Conservation (phyloP, 1,140 invertebrate species). For the Lepidurus couesii region DNA sequence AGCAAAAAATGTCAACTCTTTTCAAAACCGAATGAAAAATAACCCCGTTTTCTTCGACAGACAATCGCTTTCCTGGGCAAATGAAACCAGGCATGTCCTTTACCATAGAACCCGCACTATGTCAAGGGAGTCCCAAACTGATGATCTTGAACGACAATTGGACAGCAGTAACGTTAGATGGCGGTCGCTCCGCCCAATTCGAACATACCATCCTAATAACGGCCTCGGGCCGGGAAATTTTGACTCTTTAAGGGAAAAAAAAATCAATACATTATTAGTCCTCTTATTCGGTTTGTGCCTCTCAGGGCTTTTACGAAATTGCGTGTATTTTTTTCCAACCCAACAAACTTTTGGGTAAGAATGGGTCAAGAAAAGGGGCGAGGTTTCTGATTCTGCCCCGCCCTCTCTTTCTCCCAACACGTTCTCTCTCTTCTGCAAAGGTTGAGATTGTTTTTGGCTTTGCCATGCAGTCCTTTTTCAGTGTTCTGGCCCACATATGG, state of each 20-base stretch:
- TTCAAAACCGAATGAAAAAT: constrained; percentile 23
- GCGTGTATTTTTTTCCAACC: not conserved
- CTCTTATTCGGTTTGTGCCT: not conserved
- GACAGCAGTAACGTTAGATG: constrained; percentile 75
- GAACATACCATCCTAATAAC: constrained; percentile 89
- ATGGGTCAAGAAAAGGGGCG: not conserved
- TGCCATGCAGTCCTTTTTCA: constrained; percentile 9
- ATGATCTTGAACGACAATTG: constrained; percentile 75
- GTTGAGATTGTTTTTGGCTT: constrained; percentile 11
- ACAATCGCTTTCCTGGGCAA: constrained; percentile 59
- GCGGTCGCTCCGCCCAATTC: constrained; percentile 74
- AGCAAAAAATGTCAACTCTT: constrained; percentile 29
- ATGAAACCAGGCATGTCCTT: constrained; percentile 89
- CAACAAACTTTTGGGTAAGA: not conserved
- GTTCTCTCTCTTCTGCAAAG: not conserved
- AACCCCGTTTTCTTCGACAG: constrained; percentile 46
- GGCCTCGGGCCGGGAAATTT: constrained; percentile 59
- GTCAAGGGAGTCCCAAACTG: constrained; percentile 61
- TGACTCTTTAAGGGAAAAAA: constrained; percentile 49
- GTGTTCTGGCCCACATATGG: constrained; percentile 15
- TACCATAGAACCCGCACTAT: constrained; percentile 86
- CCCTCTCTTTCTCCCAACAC: not conserved
- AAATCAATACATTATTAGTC: not conserved
- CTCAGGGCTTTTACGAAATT: not conserved
- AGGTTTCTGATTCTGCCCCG: not conserved